A percentile compares a stretch with the other conserved stretches of the same genome.
Conservation (phyloP, 2,888 invertebrate genomes). For the Amblyteles armatorius region DNA sequence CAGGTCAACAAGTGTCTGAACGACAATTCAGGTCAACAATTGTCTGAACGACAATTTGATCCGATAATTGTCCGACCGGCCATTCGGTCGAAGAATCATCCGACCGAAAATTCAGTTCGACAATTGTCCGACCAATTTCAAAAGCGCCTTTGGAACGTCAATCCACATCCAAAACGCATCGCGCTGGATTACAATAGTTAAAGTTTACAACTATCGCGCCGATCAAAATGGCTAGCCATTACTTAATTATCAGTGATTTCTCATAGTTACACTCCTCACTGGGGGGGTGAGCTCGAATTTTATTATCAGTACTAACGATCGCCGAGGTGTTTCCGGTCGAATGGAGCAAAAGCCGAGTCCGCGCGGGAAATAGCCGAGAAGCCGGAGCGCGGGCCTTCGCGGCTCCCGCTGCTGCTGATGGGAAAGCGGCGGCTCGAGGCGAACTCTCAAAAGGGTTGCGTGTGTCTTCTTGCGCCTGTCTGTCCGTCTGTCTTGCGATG, state of each 20-base stretch:
- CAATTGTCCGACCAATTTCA: slow-evolving; percentile 4
- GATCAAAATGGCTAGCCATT: slow-evolving; percentile 17
- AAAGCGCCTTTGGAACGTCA: slow-evolving; percentile 31
- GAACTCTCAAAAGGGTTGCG: slow-evolving; percentile 64
- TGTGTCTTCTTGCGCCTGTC: slow-evolving; percentile 57
- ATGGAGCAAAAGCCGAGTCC: slow-evolving; percentile 17
- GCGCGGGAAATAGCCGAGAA: slow-evolving; percentile 23
- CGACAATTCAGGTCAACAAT: not conserved
- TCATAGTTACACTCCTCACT: not conserved
- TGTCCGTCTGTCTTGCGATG: slow-evolving; percentile 33
- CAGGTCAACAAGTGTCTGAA: no score
- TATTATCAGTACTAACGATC: slow-evolving; percentile 36
- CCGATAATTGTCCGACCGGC: not conserved
- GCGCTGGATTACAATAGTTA: slow-evolving; percentile 47
- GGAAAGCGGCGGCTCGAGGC: slow-evolving; percentile 58
- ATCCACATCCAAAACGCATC: slow-evolving; percentile 34
- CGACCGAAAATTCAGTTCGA: not conserved
- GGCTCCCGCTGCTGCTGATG: slow-evolving; percentile 30
- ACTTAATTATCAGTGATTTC: slow-evolving; percentile 24
- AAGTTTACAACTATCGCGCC: slow-evolving; percentile 18
- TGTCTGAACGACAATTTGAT: not conserved
- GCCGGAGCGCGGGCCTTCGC: not conserved
- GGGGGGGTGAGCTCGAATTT: slow-evolving; percentile 23
- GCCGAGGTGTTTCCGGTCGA: slow-evolving; percentile 49
- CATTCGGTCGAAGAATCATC: not conserved